A percentile compares a stretch with the other conserved stretches of the same genome.
Evolutionary conservation across 35 echinoderm and acorn worm genomes (phyloP).

Genomic region (Lytechinus pictus): DNA sequence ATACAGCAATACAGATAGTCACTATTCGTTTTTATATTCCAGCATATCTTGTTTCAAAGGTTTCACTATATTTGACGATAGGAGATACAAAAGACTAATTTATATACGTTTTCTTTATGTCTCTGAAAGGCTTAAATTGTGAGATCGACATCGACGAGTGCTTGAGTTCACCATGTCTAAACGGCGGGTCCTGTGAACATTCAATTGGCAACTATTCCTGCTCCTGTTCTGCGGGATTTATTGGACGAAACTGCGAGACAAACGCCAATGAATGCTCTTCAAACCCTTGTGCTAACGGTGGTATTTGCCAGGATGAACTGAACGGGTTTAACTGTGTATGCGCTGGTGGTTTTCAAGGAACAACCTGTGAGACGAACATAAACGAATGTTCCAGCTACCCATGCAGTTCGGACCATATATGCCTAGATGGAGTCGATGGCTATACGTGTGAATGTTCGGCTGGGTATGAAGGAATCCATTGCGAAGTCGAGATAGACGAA

Average conservation of each 20-base stretch:
- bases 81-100: neutral
- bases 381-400: constrained; percentile 64
- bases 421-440: constrained; percentile 54
- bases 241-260: constrained; percentile 57
- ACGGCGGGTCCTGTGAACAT: constrained; percentile 62
- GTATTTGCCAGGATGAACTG: constrained; percentile 50
- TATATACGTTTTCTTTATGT: neutral
- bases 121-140: constrained; percentile 56
- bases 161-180: constrained; percentile 57
- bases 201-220: constrained; percentile 56
- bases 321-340: constrained; percentile 59
- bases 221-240: constrained; percentile 59
- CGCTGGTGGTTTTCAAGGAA: constrained; percentile 59
- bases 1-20: too few species aligned
- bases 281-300: constrained; percentile 64
- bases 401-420: constrained; percentile 52
- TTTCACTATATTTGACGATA: neutral
- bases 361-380: constrained; percentile 54
- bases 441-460: constrained; percentile 59
- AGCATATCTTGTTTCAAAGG: too few species aligned
- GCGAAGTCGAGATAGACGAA: constrained; percentile 56
- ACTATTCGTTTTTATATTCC: too few species aligned
- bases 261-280: constrained; percentile 67
- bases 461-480: constrained; percentile 60
- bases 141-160: constrained; percentile 71